Conservation (phyloP, 2,113 vertebrate genomes). For the Hippocampus comes region DNA sequence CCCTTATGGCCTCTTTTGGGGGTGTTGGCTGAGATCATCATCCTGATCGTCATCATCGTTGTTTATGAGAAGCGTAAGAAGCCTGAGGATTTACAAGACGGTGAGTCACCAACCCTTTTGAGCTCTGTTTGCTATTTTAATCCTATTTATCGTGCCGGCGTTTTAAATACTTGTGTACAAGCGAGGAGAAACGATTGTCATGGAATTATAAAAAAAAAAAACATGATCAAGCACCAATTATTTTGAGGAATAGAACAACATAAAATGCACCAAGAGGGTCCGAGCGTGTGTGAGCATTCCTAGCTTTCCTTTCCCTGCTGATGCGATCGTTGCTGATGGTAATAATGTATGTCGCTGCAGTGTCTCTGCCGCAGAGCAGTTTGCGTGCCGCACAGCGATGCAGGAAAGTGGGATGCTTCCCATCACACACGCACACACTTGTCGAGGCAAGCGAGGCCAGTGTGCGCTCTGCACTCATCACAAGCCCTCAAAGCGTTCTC, state of each 20-base stretch:
- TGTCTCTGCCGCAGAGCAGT: not conserved
- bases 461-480: not conserved
- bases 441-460: not conserved
- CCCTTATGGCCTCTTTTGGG: constrained; percentile 96
- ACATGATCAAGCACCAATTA: not conserved
- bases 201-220: not conserved
- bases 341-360: not conserved
- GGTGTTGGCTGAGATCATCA: constrained; percentile 90
- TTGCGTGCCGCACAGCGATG: not conserved
- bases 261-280: not conserved
- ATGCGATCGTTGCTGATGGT: not conserved
- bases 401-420: constrained; percentile 2
- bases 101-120: constrained; percentile 71
- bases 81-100: constrained; percentile 93
- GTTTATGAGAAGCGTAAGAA: constrained; percentile 98
- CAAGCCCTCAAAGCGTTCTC: not conserved
- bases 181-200: not conserved
- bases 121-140: not conserved
- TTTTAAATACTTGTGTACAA: constrained; percentile 1
- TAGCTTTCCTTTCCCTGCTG: not conserved
- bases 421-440: not conserved
- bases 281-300: too few species aligned
- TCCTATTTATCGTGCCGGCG: not conserved
- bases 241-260: not conserved
- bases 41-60: constrained; percentile 94